Conservation (phyloP, 2,113 vertebrate genomes). For the Machaerirhynchus nigripectus region DNA sequence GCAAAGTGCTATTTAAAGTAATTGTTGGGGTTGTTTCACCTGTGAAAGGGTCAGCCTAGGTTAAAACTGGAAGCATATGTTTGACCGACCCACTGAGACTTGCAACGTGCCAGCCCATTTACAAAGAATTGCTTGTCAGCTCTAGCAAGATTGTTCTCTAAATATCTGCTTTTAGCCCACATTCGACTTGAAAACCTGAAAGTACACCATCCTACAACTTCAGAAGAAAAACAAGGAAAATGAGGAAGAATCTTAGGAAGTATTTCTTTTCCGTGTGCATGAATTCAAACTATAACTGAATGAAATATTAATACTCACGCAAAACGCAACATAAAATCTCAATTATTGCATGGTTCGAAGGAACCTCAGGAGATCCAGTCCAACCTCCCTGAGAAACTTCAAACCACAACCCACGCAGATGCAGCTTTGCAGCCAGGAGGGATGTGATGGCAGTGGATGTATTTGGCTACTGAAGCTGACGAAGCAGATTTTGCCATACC, state of each 20-base stretch:
- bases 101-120: background rate
- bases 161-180: background rate
- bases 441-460: background rate
- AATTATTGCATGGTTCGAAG: background rate
- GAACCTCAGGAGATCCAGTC: background rate
- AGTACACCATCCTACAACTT: background rate
- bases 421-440: background rate
- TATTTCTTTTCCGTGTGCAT: accelerated
- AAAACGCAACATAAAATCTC: background rate
- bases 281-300: background rate
- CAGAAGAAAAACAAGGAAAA: background rate
- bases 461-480: background rate
- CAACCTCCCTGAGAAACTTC: background rate
- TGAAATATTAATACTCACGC: background rate
- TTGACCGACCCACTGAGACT: background rate
- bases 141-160: background rate
- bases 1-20: background rate
- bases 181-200: background rate
- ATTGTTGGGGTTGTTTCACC: background rate
- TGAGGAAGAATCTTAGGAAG: background rate
- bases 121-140: background rate
- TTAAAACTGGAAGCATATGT: background rate
- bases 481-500: background rate
- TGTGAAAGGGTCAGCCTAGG: background rate
- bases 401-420: background rate